Conservation (phyloP, 2,888 invertebrate species). For the Caenorhabditis macrosperma region DNA sequence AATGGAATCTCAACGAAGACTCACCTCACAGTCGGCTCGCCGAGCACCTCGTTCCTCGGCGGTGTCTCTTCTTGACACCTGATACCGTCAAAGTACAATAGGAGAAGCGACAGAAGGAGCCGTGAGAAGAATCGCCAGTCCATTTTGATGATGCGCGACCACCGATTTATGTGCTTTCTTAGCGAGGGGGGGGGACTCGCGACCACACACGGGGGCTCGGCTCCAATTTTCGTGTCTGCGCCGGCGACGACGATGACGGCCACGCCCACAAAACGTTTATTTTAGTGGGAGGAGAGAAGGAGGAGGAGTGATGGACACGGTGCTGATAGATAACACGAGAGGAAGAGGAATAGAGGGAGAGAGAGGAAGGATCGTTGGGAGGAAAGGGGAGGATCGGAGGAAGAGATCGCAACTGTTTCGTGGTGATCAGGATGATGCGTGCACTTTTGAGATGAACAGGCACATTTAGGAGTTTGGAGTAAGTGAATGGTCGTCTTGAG, state of each 20-base stretch:
- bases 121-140: constrained; percentile 41
- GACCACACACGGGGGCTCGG: constrained; percentile 28
- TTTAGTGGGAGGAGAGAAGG: constrained; percentile 21
- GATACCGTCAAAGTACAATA: constrained; percentile 27
- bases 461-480: too few species aligned
- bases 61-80: constrained; percentile 39
- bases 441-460: too few species aligned
- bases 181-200: background rate
- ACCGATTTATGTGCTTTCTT: constrained; percentile 15
- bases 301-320: too few species aligned
- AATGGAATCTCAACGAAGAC: constrained; percentile 15
- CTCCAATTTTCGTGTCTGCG: constrained; percentile 50
- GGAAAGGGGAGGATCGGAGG: too few species aligned
- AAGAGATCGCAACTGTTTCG: too few species aligned
- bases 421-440: too few species aligned
- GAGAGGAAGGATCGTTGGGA: too few species aligned
- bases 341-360: constrained; percentile 16
- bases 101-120: constrained; percentile 17
- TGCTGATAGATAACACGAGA: too few species aligned
- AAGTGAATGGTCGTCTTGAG: too few species aligned
- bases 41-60: constrained; percentile 46
- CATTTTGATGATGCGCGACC: constrained; percentile 28
- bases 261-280: constrained; percentile 58
- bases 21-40: constrained; percentile 51
- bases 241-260: constrained; percentile 41